A percentile compares a stretch with the other conserved stretches of the same genome.
Conservation (phyloP, 2,113 vertebrate genomes). For the Copsychus sechellarum region DNA sequence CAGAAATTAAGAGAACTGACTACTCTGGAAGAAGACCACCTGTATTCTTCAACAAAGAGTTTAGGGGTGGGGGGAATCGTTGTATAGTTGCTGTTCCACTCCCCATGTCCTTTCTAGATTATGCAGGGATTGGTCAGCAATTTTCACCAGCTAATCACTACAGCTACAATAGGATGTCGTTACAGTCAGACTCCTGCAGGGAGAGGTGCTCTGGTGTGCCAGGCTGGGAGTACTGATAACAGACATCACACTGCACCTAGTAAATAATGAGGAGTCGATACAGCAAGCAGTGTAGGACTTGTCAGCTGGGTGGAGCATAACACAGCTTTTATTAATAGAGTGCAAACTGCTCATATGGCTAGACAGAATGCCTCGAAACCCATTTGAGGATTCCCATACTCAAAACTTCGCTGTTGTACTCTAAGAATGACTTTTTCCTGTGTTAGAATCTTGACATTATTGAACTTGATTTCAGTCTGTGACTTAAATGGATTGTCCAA, state of each 20-base stretch:
- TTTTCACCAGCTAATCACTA: not conserved
- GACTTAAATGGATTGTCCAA: not conserved
- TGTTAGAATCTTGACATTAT: not conserved
- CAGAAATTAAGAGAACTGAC: not conserved
- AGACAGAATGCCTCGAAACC: not conserved
- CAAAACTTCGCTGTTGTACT: not conserved
- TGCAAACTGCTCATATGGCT: not conserved
- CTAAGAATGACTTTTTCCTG: not conserved
- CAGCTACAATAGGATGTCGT: not conserved
- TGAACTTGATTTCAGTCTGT: not conserved
- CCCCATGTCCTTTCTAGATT: not conserved
- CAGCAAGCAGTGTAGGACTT: not conserved
- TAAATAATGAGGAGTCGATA: not conserved
- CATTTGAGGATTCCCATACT: not conserved
- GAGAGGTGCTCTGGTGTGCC: not conserved
- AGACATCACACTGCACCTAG: not conserved
- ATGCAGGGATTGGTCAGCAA: not conserved
- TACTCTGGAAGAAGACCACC: not conserved
- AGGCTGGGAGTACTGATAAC: not conserved
- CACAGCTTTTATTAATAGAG: not conserved
- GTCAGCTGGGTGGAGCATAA: not conserved
- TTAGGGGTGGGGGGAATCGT: not conserved
- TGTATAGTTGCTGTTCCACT: not conserved
- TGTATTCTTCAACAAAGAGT: not conserved
- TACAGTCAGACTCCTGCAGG: not conserved